Base-by-base conservation (phyloP, 2,113 vertebrate genomes). In the Oncorhynchus keta region DNA sequence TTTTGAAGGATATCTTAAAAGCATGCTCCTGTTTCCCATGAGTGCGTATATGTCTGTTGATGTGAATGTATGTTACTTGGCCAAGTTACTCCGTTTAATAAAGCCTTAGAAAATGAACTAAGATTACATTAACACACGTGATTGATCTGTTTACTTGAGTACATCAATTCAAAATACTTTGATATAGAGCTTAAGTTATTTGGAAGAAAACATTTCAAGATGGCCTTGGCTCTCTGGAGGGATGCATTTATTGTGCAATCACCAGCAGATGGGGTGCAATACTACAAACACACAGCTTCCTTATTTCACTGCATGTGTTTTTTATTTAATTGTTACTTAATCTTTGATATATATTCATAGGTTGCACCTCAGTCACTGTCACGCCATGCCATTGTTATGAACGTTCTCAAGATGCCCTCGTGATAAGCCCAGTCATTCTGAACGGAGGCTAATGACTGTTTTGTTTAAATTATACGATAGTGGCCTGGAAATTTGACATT, bases 1-100 rank as follows among this genome's bases (percentile, higher is more conserved):
- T 75, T 51, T 83, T 57, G 66, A 72, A 62, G 39, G 39, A 9
- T 81, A 84, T 57, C 55, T 84, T 82, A 75, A 83, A 84, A 89
- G 91, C 91, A 92, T 92, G 91, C 82, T 69, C 79, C 83, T 88
- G 80, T 76, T 84, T 84, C 77, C 69, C 32, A 77, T 65, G 48
- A 69, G 72, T 70, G 67, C 59, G 81, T 57, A 20, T 3, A 14
- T 61, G 49, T 57, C 66, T 32, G 18, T 59, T 5, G 30, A 62
- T 69, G 26, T 72, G 30, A n/a, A 18, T 74, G 62, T 51, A 3
- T 57, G 55, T 20, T 57, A 57, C 55, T 57, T 20, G 18, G 51
- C 51, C 51, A 57, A 57, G 18, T 57, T 13, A 57, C 55, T 57
- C 51, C 3, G 16, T 39, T 70, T 62, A 13, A 73, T 68, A 71